Evolutionary conservation across 2,113 vertebrate species (phyloP), one percentile per base, ranked within the genome.

Genomic region (Alaudala cheleensis): DNA sequence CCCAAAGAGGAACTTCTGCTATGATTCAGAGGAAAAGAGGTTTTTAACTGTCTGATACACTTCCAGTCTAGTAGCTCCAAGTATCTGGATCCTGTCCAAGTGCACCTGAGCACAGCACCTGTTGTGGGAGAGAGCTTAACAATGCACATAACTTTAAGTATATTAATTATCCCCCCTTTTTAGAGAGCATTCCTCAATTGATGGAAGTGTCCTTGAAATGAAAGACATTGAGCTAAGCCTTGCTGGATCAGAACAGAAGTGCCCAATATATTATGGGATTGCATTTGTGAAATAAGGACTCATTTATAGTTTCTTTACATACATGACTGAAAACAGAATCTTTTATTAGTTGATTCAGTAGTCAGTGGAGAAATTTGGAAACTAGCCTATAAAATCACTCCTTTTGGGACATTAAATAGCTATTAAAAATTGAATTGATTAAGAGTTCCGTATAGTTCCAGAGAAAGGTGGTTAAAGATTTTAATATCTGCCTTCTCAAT

Each of bases 391-490:
- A 76, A 86, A 95, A 81, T 44, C 45, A 40, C 26, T 78, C 40
- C 58, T 79, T 21, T 61, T 92, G 50, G 57, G 70, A 66, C 23
- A 18, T 64, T 57, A 81, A 91, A 70, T 18, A 81, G 40, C 56
- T 84, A 29, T 82, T 93, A 87, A 82, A 91, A 92, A 53, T 21
- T 10, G 18, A 87, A 70, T 81, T 90, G 69, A 65, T 90, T 93
- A 86, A 77, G 37, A 40, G 21, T 92, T 95, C 33, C 50, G 34
- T 81, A 25, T 17, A 76, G 53, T 42, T 85, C 40, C 45, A 72
- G 33, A 77, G 72, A 85, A 93, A 95, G 31, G 40, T 86, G 37
- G 29, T 84, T 86, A 81, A 93, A 88, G 50, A 34, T 76, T 92
- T 93, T 74, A 81, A 69, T 86, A 83, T 33, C 47, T 76, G 15